A percentile compares a stretch with the other conserved stretches of the same genome.
Evolutionary conservation across 2,113 vertebrate genomes (phyloP).

Genomic region (Ursus arctos): DNA sequence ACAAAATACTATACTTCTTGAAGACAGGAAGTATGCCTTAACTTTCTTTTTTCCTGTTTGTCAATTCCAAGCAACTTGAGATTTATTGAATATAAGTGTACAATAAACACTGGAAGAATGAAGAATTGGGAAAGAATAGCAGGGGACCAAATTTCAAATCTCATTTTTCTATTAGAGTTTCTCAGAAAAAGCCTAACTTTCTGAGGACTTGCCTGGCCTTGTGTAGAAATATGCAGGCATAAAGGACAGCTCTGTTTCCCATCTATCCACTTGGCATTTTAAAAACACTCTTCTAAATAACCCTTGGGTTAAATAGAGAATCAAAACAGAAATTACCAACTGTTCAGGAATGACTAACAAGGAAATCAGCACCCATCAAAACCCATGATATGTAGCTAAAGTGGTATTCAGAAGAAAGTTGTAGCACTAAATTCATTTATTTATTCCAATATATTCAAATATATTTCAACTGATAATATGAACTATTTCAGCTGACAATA

Average conservation of each 20-base stretch:
- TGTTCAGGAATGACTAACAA: slow-evolving; percentile 51
- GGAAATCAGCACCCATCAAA: slow-evolving; percentile 34
- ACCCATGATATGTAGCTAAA: slow-evolving; percentile 24
- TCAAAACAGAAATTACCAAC: slow-evolving; percentile 60
- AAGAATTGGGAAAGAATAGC: slow-evolving; percentile 14
- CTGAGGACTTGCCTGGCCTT: background rate
- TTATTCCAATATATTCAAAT: slow-evolving; percentile 41
- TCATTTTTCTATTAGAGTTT: slow-evolving; percentile 7
- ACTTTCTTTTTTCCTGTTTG: slow-evolving; percentile 42
- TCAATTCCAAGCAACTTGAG: slow-evolving; percentile 33
- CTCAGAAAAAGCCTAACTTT: slow-evolving; percentile 4
- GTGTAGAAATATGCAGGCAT: slow-evolving; percentile 11
- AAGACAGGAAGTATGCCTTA: background rate
- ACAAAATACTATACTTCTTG: slow-evolving; percentile 5
- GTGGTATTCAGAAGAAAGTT: slow-evolving; percentile 11
- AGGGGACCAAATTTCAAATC: background rate
- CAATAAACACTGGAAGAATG: slow-evolving; percentile 38
- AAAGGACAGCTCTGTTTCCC: background rate
- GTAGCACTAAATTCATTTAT: background rate
- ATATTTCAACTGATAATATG: slow-evolving; percentile 31
- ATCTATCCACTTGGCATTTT: slow-evolving; percentile 13
- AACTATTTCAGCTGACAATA: slow-evolving; percentile 24
- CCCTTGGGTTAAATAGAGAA: slow-evolving; percentile 43
- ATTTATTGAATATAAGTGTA: background rate
- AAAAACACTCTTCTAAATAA: slow-evolving; percentile 51